Evolutionary conservation across 2,888 invertebrate species (phyloP).

Genomic region (Pecten maximus): DNA sequence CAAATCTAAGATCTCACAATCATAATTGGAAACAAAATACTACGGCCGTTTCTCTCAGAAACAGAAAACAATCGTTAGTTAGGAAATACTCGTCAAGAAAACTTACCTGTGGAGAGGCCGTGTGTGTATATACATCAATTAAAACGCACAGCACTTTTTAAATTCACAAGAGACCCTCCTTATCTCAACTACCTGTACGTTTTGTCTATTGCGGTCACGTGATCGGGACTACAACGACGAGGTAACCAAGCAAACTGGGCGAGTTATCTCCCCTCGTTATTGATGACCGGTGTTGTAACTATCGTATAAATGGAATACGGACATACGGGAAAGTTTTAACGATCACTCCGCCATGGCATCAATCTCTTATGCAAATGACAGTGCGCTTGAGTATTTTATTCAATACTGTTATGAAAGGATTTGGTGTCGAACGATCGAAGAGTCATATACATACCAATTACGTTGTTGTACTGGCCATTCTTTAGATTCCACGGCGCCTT

Average conservation of each 20-base stretch:
- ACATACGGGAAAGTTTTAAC: background rate
- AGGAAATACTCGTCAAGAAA: background rate
- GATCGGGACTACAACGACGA: constrained; percentile 1
- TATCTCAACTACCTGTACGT: constrained; percentile 10
- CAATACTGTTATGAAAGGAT: constrained; percentile 14
- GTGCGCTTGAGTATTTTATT: background rate
- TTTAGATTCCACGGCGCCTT: background rate
- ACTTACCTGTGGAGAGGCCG: background rate
- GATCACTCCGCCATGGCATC: background rate
- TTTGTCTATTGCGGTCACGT: constrained; percentile 24
- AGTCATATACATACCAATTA: constrained; percentile 1
- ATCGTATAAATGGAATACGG: background rate
- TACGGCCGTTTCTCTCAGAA: background rate
- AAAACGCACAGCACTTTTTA: constrained; percentile 6
- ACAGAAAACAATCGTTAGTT: background rate
- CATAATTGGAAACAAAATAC: constrained; percentile 22
- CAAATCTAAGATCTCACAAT: background rate
- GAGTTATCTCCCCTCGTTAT: constrained; percentile 6
- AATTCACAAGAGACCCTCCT: constrained; percentile 12
- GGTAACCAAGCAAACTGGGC: constrained; percentile 21
- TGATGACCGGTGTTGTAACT: constrained; percentile 3
- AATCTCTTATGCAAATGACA: constrained; percentile 4
- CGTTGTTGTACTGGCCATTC: background rate
- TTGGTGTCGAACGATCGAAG: background rate
- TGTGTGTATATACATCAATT: constrained; percentile 8